These are phyloP conservation scores for Tenthredo livida DNA, from an alignment of 2,888 invertebrate species.

Conservation along the genomic window DNA sequence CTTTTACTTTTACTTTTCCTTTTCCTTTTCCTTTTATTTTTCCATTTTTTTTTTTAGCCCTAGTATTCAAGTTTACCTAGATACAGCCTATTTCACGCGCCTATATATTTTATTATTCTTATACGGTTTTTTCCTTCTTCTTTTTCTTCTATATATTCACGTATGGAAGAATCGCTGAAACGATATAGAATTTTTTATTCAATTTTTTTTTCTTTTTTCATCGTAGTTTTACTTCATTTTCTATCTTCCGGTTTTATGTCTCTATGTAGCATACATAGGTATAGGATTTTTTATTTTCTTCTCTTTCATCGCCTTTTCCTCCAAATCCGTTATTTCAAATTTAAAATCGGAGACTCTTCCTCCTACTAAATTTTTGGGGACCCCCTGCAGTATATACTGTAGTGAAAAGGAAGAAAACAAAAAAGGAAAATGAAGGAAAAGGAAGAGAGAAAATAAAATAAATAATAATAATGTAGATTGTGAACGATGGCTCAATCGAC, in stretches of 20 bases:
- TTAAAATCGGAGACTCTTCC: neutral
- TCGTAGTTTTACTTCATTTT: neutral
- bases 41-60: neutral
- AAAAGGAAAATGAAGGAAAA: no score
- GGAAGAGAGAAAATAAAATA: neutral
- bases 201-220: neutral
- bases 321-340: neutral
- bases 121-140: neutral
- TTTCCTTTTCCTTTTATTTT: no score
- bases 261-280: neutral
- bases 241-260: neutral
- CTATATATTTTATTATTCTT: neutral
- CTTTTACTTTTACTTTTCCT: neutral
- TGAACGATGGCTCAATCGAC: conserved; percentile 23
- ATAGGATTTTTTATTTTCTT: neutral
- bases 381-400: neutral
- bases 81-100: neutral
- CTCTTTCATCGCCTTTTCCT: neutral
- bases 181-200: neutral
- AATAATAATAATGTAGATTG: neutral
- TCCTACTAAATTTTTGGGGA: neutral
- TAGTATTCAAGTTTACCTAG: neutral
- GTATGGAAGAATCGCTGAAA: no score
- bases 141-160: neutral
- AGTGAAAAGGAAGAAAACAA: no score